A percentile compares a stretch with the other conserved stretches of the same genome.
Evolutionary conservation across 2,888 invertebrate genomes (phyloP).

Genomic region (Cosmopolites sordidus): DNA sequence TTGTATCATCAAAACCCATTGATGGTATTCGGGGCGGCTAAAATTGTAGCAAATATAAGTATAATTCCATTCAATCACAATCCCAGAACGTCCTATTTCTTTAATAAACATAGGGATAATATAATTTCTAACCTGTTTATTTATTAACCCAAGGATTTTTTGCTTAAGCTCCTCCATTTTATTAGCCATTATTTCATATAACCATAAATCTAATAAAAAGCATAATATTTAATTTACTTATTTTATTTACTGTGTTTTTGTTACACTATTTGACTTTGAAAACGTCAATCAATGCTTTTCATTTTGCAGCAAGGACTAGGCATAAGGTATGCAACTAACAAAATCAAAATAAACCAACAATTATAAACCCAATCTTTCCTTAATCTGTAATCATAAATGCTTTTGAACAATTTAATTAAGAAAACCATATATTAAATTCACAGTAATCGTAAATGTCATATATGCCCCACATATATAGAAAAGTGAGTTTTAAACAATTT

Average conservation of each 20-base stretch:
- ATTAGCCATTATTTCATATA: slow-evolving; percentile 27
- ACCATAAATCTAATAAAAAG: not conserved
- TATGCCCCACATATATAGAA: too few relatives aligned
- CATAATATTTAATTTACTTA: not conserved
- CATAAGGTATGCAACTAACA: too few relatives aligned
- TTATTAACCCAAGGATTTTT: slow-evolving; percentile 45
- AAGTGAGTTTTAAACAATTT: too few relatives aligned
- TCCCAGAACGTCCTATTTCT: not conserved
- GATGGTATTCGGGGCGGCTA: slow-evolving; percentile 49
- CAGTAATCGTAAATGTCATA: too few relatives aligned
- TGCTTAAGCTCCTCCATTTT: slow-evolving; percentile 49
- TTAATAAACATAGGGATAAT: not conserved
- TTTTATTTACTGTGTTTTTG: not conserved
- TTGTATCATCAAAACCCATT: slow-evolving; percentile 49
- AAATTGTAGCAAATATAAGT: slow-evolving; percentile 20
- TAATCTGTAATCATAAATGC: too few relatives aligned
- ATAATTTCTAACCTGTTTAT: slow-evolving; percentile 42
- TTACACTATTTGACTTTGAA: not conserved
- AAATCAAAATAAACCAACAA: too few relatives aligned
- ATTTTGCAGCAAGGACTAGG: too few relatives aligned
- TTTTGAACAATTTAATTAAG: too few relatives aligned
- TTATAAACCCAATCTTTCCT: too few relatives aligned
- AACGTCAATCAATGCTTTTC: too few relatives aligned
- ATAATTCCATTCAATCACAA: not conserved
- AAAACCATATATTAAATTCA: too few relatives aligned